Evolutionary conservation across 2,888 invertebrate genomes (phyloP).

Genomic region (Eupithecia subfuscata): DNA sequence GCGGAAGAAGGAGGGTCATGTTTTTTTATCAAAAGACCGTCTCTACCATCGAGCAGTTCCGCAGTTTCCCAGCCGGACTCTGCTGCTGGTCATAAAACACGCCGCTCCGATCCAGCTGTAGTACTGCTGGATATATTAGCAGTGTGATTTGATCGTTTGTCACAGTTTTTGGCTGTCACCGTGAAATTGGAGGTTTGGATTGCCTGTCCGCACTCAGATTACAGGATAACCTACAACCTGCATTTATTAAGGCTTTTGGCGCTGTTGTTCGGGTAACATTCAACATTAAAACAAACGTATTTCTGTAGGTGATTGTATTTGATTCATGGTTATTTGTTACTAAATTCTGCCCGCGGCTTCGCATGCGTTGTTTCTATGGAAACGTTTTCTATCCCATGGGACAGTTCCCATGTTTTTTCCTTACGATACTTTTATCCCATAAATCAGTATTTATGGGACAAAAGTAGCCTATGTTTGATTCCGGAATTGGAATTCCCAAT

Average conservation of each 20-base stretch:
- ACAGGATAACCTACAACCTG: background rate
- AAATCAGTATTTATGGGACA: no score
- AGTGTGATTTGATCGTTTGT: slow-evolving; percentile 57
- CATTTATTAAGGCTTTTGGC: slow-evolving; percentile 1
- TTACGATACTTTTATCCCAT: no score
- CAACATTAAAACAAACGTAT: background rate
- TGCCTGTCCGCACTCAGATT: slow-evolving; percentile 20
- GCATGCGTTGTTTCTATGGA: no score
- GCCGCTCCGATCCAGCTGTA: slow-evolving; percentile 55
- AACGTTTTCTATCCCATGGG: no score
- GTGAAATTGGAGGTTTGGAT: slow-evolving; percentile 31
- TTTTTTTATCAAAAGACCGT: background rate
- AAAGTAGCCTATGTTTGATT: no score
- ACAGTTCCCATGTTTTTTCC: no score
- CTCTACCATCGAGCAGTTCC: slow-evolving; percentile 2
- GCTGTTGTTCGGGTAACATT: background rate
- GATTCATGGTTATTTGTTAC: background rate
- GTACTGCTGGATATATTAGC: slow-evolving; percentile 53
- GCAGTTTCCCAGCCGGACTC: background rate
- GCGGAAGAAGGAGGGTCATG: no score
- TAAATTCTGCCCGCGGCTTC: no score
- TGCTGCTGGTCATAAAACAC: slow-evolving; percentile 64
- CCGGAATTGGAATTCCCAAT: no score
- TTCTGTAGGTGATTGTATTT: background rate
- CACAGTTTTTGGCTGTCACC: slow-evolving; percentile 40